phyloP scores from a whole-genome alignment of 2,113 vertebrate species.

The Urocolius indicus region DNA sequence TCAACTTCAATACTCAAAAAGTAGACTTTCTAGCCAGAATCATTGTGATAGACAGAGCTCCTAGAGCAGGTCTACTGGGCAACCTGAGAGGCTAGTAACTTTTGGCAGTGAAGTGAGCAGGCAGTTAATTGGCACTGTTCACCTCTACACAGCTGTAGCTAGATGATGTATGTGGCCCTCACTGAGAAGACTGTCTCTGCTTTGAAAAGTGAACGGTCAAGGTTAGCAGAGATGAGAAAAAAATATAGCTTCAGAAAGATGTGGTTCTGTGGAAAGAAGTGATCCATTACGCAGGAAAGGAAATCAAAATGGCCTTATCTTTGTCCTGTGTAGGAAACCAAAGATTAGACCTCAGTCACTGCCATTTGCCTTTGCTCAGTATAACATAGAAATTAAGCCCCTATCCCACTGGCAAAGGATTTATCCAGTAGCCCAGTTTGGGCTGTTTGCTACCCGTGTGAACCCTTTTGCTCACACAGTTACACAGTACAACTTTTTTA shows the following conservation, averaged over 20 bases:
- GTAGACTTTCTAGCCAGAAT: background rate
- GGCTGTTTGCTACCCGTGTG: background rate
- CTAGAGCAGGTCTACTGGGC: background rate
- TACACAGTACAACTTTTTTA: background rate
- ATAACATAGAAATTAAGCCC: background rate
- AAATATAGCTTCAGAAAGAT: background rate
- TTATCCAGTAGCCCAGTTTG: constrained; percentile 6
- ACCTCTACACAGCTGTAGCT: background rate
- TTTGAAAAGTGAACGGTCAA: background rate
- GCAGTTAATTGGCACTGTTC: background rate
- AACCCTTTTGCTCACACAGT: background rate
- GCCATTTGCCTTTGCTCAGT: background rate
- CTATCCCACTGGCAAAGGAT: background rate
- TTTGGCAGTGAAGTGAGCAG: background rate
- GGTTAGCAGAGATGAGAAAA: background rate
- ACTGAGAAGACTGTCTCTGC: background rate
- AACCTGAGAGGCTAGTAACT: background rate
- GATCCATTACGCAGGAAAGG: background rate
- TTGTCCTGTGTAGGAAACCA: background rate
- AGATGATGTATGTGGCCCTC: background rate
- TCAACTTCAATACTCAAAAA: background rate
- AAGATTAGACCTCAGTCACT: background rate
- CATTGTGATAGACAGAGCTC: background rate
- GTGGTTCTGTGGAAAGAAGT: background rate
- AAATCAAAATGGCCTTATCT: background rate